phyloP scores from a whole-genome alignment of 2,888 invertebrate genomes.

The Diabrotica balteata region DNA sequence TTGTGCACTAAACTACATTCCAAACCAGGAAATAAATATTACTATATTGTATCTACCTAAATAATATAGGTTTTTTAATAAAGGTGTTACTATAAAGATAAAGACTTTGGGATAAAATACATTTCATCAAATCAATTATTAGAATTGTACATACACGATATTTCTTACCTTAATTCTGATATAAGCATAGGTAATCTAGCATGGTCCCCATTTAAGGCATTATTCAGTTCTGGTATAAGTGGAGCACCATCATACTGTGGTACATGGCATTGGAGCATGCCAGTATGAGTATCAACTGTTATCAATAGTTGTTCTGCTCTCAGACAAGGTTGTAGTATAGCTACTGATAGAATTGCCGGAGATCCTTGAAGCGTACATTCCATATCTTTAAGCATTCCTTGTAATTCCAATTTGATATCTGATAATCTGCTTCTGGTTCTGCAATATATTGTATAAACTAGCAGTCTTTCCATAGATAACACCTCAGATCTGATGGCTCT shows the following conservation, averaged over 20 bases:
- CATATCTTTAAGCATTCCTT: slow-evolving; percentile 73
- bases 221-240: slow-evolving; percentile 81
- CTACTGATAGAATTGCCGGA: slow-evolving; percentile 90
- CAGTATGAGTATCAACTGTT: slow-evolving; percentile 93
- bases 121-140: too few relatives aligned
- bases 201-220: slow-evolving; percentile 78
- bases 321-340: slow-evolving; percentile 87
- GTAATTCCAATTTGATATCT: slow-evolving; percentile 81
- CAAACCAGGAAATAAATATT: too few relatives aligned
- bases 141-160: background rate
- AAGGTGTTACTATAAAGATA: too few relatives aligned
- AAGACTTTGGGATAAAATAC: too few relatives aligned
- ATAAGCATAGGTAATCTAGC: slow-evolving; percentile 71
- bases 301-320: slow-evolving; percentile 91
- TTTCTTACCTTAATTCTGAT: slow-evolving; percentile 65
- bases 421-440: slow-evolving; percentile 83
- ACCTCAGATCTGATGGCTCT: slow-evolving; percentile 86
- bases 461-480: slow-evolving; percentile 92
- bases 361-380: slow-evolving; percentile 86
- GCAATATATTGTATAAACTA: slow-evolving; percentile 95
- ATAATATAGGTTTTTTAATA: too few relatives aligned
- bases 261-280: slow-evolving; percentile 89
- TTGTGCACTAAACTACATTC: too few relatives aligned
- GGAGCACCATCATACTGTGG: slow-evolving; percentile 85
- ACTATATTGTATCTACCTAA: too few relatives aligned